Evolutionary conservation across 2,113 vertebrate species (phyloP), one percentile per base, ranked within the genome.

Genomic region (Pipa parva): DNA sequence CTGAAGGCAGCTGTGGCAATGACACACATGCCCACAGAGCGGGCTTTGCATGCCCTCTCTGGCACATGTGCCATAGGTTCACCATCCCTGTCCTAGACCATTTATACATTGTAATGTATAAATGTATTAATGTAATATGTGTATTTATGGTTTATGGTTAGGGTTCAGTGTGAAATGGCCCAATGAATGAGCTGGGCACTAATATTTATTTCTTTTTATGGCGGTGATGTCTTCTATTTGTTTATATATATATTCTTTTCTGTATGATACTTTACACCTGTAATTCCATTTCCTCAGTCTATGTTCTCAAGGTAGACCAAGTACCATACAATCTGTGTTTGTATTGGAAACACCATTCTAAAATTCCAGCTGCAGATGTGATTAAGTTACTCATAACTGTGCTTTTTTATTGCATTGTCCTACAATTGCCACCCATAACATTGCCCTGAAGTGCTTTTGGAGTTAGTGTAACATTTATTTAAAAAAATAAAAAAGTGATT

Each of bases 361-460:
- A 67, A 50, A 28, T 37, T 21, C 64, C 64, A 67, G 55, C 54
- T 67, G 56, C 46, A 61, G 25, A 61, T 61, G 66, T 36, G 46
- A 61, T 61, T 31, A 45, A 18, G 24, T 70, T 70, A 61, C 56
- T 4, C 33, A 37, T 36, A 60, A 1, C 27, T 52, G 28, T 28
- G 50, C 48, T 28, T 61, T 54, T 45, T 37, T 28, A 69, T 52
- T 54, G 26, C 33, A 28, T 52, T 54, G 54, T 28, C 20, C 20
- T 25, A 21, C 13, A 61, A 52, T 24, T 61, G 57, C 57, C 57
- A 61, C 57, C 66, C 57, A 45, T 52, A 54, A 25, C 48, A 70
- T 45, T 61, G 66, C 66, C 66, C 58, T 31, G 33, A 25, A 61
- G 58, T 70, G 49, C 60, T 70, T 67, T 60, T 54, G 48, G 13